These are phyloP conservation scores for Cantharis rustica DNA, from an alignment of 2,888 invertebrate species.

Conservation along the genomic window DNA sequence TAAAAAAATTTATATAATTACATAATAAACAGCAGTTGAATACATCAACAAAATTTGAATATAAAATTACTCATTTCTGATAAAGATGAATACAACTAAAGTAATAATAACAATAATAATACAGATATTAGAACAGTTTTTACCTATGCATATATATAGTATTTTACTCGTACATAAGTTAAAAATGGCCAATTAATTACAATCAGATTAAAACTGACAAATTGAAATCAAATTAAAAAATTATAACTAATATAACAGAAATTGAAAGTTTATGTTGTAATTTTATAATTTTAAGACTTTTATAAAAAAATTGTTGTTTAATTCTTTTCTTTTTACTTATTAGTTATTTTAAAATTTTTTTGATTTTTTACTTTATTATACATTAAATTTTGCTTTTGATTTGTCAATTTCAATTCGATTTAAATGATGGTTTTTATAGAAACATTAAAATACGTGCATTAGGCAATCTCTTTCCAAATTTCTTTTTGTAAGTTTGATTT, in stretches of 20 bases:
- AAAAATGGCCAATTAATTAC: background rate
- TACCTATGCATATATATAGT: no score
- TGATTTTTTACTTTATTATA: background rate
- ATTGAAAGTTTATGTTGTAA: background rate
- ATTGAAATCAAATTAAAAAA: background rate
- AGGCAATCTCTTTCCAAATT: background rate
- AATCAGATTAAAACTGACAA: background rate
- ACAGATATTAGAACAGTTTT: no score
- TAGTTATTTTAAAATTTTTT: background rate
- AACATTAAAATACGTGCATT: background rate
- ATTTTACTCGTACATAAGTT: background rate
- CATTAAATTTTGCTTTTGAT: background rate
- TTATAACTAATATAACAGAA: background rate
- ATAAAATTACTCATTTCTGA: no score
- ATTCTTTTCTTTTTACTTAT: background rate
- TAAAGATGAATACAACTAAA: no score
- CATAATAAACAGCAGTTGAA: no score
- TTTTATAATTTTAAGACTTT: background rate
- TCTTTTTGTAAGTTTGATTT: background rate
- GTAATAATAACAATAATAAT: no score
- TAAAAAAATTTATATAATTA: no score
- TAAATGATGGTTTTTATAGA: background rate
- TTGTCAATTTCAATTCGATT: background rate
- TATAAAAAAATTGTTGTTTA: background rate
- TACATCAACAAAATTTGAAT: no score